Conservation (phyloP, 2,888 invertebrate species). For the Ennomos erosarius region DNA sequence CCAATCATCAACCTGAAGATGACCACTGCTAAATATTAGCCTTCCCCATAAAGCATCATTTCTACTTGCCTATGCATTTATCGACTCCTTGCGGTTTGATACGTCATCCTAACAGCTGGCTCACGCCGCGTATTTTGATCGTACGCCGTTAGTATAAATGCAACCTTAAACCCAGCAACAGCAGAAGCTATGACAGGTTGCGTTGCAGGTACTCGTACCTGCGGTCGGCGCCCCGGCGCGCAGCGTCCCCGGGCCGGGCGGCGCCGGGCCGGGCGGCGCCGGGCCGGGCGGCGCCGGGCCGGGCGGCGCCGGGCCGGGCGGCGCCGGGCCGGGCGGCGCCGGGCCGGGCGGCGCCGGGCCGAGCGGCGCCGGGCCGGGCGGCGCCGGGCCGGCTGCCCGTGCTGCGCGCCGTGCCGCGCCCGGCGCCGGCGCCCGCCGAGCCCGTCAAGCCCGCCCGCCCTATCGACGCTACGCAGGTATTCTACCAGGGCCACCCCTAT, state of each 20-base stretch:
- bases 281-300: constrained; percentile 6
- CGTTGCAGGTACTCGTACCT: constrained; percentile 16
- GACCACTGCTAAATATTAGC: too few relatives aligned
- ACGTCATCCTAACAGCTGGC: background rate
- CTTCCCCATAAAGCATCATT: too few relatives aligned
- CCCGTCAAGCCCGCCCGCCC: constrained; percentile 50
- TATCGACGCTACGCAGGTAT: constrained; percentile 49
- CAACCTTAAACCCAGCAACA: background rate
- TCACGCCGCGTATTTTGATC: too few relatives aligned
- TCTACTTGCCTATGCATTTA: too few relatives aligned
- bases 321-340: constrained; percentile 35
- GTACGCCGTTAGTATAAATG: too few relatives aligned
- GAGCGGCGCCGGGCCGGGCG: constrained; percentile 17
- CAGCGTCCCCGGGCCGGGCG: constrained; percentile 23
- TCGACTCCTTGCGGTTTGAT: background rate
- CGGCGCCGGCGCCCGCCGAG: constrained; percentile 39
- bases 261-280: constrained; percentile 12
- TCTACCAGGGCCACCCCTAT: too few relatives aligned
- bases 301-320: constrained; percentile 53
- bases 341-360: constrained; percentile 23
- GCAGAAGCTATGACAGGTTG: constrained; percentile 5
- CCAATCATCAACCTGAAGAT: too few relatives aligned
- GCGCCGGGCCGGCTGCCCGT: constrained; percentile 38
- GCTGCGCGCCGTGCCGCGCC: constrained; percentile 51
- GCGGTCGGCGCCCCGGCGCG: constrained; percentile 26